Evolutionary conservation across 2,888 invertebrate species (phyloP), one percentile per base, ranked within the genome.

Genomic region (Nomada hirtipes): DNA sequence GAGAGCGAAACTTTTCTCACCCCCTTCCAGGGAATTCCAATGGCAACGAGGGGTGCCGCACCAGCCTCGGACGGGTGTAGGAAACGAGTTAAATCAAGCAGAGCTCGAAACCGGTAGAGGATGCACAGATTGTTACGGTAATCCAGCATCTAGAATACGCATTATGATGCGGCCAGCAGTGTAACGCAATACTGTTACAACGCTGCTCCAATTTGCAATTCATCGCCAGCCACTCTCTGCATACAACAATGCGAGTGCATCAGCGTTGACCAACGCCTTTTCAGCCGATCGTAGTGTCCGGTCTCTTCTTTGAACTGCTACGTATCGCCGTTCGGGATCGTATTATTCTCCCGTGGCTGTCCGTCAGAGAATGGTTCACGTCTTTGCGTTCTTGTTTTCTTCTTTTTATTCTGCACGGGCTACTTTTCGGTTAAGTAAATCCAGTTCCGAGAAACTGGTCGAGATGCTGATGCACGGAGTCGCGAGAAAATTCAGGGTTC

Each of bases 121-220:
- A 84, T 79, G 80, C 83, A 57, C 55, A 80, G 86, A 86, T 86
- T 85, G 85, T 86, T 85, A 86, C 86, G 83, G 79, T 85, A 86
- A 86, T 86, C 85, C 83, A 80, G 86, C 83, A 80, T 85, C 83
- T 86, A 74, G 79, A 60, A 84, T 82, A 82, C 82, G 79, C 84
- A 85, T 84, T 85, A 85, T 77, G 65, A 85, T 79, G 61, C 79
- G 82, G 69, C 63, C 60, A 74, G 73, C 69, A 79, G 76, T 74
- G 86, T 76, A 82, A 71, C 76, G 86, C 84, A 82, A 84, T 84
- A 84, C 84, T 76, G 84, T 85, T 86, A 84, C 79, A 84, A 36
- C 47, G 78, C 59, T 20, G 83, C 55, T 59, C 73, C 82, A 79
- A 86, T 86, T 86, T 86, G 84, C 82, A 86, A 86, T 86, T 86